phyloP scores from a whole-genome alignment of 2,888 invertebrate genomes.

The Anorthoa munda region DNA sequence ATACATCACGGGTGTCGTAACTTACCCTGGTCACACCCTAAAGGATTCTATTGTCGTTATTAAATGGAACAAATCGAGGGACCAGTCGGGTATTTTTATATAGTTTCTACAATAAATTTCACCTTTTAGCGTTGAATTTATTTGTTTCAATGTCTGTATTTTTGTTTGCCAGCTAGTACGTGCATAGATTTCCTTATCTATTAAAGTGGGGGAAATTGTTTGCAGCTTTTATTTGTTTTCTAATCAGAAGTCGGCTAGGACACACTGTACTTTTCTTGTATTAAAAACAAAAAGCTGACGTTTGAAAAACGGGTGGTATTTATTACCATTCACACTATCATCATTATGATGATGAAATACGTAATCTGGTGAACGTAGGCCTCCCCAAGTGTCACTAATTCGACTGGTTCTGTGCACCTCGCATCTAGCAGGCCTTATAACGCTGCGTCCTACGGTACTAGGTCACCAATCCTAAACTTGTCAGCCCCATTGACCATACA shows the following conservation, averaged over 20 bases:
- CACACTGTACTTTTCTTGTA: background rate
- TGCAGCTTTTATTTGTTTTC: background rate
- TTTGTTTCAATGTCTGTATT: conserved; percentile 54
- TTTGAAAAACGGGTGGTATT: no score
- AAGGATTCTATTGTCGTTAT: conserved; percentile 75
- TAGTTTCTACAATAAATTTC: conserved; percentile 73
- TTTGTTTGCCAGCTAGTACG: conserved; percentile 39
- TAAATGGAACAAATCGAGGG: conserved; percentile 78
- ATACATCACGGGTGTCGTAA: conserved; percentile 67
- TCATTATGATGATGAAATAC: no score
- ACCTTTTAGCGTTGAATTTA: conserved; percentile 62
- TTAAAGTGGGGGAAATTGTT: background rate
- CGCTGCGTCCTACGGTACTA: no score
- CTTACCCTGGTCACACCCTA: conserved; percentile 71
- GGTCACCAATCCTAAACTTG: no score
- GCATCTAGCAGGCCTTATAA: no score
- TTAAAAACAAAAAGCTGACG: background rate
- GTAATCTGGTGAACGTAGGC: no score
- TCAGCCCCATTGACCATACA: no score
- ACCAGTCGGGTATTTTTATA: conserved; percentile 74
- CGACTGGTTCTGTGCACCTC: no score
- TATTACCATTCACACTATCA: no score
- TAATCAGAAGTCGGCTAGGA: background rate
- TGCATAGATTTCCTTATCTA: conserved; percentile 21
- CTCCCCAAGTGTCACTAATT: no score